These are phyloP conservation scores for Hippopotamus amphibius DNA, from an alignment of 2,113 vertebrate species.

Conservation along the genomic window DNA sequence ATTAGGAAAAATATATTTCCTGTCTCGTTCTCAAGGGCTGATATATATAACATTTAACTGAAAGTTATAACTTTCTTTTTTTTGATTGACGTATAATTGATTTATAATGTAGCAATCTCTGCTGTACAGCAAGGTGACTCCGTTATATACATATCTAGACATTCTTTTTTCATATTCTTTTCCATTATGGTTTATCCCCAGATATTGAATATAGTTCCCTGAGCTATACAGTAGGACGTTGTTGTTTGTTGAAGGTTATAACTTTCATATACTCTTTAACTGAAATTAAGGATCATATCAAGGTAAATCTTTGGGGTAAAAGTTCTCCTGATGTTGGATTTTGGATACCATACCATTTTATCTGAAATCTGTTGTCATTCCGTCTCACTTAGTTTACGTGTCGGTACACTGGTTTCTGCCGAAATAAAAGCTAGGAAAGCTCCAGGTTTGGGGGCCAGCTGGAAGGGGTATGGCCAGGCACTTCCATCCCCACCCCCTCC, in stretches of 20 bases:
- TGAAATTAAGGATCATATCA: not conserved
- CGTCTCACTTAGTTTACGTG: not conserved
- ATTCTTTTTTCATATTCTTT: too few species aligned
- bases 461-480: not conserved
- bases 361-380: not conserved
- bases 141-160: too few species aligned
- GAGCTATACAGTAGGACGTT: too few species aligned
- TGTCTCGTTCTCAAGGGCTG: not conserved
- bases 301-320: not conserved
- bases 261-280: not conserved
- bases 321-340: not conserved
- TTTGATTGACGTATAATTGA: not conserved
- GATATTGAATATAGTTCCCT: too few species aligned
- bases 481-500: not conserved
- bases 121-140: too few species aligned
- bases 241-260: not conserved
- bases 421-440: slow-evolving; percentile 28
- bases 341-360: not conserved
- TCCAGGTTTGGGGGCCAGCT: not conserved
- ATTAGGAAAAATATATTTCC: not conserved
- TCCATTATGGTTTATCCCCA: too few species aligned
- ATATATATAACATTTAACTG: not conserved
- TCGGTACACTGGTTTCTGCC: not conserved
- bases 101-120: not conserved
- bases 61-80: not conserved